Evolutionary conservation across 2,888 invertebrate genomes (phyloP), one percentile per base, ranked within the genome.

Genomic region (Meloe dianella): DNA sequence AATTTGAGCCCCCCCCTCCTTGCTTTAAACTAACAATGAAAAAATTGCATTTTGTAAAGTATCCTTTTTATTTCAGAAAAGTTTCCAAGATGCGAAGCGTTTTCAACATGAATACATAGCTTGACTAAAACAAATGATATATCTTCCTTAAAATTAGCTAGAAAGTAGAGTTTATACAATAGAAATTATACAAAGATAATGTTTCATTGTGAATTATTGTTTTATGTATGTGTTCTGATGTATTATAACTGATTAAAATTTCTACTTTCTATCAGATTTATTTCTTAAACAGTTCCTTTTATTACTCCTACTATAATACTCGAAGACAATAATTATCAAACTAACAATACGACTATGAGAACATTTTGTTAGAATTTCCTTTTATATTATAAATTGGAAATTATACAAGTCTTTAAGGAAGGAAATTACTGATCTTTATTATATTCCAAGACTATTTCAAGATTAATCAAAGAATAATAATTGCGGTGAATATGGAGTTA

Each of bases 131-230:
- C 58, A 64, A 67, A 67, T 64, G 64, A 32, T 61, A 61, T 51
- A 57, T 63, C 60, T 61, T 61, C 64, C 58, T 58, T 61, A 67
- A 64, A 67, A 67, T 64, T 67, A 67, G 67, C 51, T 60, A 51
- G 60, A 57, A 38, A 38, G 67, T 61, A 47, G 64, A 67, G 60
- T 64, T 64, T 59, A 54, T 64, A 64, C 62, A 58, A 64, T 64
- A 67, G 62, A 62, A 67, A 64, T 67, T 67, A 64, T 54, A 67
- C 67, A 59, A 63, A 67, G 63, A 61, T 64, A 67, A 64, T 67
- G 67, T 63, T 64, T 67, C 61, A 61, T 64, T 63, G 61, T 67
- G 64, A 67, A 57, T 67, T 61, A 58, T 67, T 64, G 4, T 8
- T 41, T 17, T 17, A 7, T 41, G 57, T 60, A 61, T 63, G 57